A percentile compares a stretch with the other conserved stretches of the same genome.
Conservation (phyloP, 2,113 vertebrate species). For the Ahaetulla prasina region DNA sequence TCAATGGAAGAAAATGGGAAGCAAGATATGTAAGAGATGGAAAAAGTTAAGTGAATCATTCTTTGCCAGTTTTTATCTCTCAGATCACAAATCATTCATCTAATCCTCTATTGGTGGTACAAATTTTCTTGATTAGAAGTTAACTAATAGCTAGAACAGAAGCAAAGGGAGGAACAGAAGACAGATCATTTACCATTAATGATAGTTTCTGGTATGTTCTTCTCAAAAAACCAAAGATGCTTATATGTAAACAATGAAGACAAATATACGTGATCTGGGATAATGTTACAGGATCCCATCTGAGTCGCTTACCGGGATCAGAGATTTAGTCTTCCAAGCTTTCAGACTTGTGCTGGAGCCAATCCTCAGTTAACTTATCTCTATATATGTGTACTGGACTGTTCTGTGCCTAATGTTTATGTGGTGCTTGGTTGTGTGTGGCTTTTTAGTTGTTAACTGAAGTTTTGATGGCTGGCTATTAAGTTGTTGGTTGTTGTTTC, state of each 20-base stretch:
- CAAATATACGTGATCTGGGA: neutral
- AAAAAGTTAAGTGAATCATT: neutral
- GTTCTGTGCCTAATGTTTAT: neutral
- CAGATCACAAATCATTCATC: neutral
- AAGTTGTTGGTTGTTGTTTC: neutral
- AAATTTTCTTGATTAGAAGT: neutral
- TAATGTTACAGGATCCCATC: neutral
- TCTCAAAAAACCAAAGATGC: neutral
- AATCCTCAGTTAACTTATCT: neutral
- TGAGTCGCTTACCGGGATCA: neutral
- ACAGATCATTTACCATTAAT: neutral
- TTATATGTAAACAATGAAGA: neutral
- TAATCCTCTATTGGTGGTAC: neutral
- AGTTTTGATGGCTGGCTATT: neutral
- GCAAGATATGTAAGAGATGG: neutral
- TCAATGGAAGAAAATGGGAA: neutral
- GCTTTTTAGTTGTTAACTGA: neutral
- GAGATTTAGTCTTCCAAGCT: neutral
- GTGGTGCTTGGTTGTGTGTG: neutral
- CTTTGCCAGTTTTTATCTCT: neutral
- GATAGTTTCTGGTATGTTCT: neutral
- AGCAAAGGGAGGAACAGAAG: neutral
- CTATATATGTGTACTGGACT: neutral
- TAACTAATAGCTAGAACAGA: neutral
- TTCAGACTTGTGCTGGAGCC: neutral